phyloP scores from a whole-genome alignment of 2,113 vertebrate genomes.

The Chamaetylas fuelleborni region DNA sequence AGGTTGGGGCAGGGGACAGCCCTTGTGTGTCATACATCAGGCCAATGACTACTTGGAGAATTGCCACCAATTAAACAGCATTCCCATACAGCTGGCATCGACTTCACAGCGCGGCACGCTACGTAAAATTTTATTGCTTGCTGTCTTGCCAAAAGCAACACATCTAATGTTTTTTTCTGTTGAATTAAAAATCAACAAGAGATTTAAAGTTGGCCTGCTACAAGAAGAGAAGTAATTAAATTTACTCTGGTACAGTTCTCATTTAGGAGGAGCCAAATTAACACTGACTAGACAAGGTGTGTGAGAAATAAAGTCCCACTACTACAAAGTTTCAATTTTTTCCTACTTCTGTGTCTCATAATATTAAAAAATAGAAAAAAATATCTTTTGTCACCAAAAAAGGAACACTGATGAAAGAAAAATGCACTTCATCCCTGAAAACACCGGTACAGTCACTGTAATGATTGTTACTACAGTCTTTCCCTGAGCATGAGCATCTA shows the following conservation, averaged over 20 bases:
- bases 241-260: background rate
- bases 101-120: background rate
- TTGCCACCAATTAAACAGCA: slow-evolving; percentile 52
- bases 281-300: background rate
- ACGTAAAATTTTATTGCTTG: slow-evolving; percentile 55
- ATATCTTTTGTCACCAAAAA: background rate
- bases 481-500: background rate
- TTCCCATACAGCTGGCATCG: slow-evolving; percentile 8
- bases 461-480: background rate
- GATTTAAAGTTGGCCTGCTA: slow-evolving; percentile 42
- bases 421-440: background rate
- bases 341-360: background rate
- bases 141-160: slow-evolving; percentile 54
- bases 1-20: slow-evolving; percentile 29
- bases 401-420: background rate
- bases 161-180: slow-evolving; percentile 36
- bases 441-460: background rate
- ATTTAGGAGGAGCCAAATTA: slow-evolving; percentile 5
- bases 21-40: slow-evolving; percentile 35
- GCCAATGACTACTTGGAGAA: slow-evolving; percentile 49
- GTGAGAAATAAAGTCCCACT: background rate
- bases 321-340: background rate
- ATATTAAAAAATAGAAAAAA: background rate
- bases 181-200: slow-evolving; percentile 63
- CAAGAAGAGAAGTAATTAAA: slow-evolving; percentile 30